Conservation (phyloP, 2,113 vertebrate genomes). For the Cynocephalus volans region DNA sequence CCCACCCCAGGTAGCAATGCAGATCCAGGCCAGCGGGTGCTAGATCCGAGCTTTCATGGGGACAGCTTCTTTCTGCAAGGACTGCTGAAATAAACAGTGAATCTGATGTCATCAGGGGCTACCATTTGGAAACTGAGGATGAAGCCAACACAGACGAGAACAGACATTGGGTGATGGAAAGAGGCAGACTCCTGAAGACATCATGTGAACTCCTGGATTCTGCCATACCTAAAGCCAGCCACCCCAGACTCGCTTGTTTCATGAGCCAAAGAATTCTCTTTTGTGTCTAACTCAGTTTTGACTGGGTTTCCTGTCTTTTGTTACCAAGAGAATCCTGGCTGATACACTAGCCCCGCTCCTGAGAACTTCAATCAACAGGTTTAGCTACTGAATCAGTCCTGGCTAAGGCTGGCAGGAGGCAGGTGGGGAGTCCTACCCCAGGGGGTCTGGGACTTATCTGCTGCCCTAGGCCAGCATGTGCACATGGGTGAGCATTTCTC, state of each 20-base stretch:
- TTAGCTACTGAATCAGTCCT: neutral
- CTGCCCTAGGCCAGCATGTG: neutral
- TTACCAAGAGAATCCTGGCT: neutral
- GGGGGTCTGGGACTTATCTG: neutral
- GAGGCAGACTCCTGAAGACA: neutral
- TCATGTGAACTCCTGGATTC: neutral
- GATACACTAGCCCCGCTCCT: neutral
- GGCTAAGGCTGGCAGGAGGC: neutral
- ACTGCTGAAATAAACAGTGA: neutral
- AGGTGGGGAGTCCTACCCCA: too few species aligned
- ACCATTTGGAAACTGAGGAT: neutral
- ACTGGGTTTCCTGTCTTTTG: neutral
- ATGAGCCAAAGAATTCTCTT: neutral
- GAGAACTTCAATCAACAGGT: neutral
- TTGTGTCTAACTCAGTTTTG: neutral
- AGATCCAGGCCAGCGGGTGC: accelerated
- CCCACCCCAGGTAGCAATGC: neutral
- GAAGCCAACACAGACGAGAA: neutral
- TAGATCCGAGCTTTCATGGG: neutral
- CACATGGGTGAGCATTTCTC: neutral
- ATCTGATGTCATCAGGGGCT: neutral
- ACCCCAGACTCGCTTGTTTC: neutral
- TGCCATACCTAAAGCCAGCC: neutral
- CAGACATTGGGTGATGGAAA: neutral
- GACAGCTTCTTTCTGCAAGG: neutral